Percentiles rank a stretch among this genome's conserved stretches.
Evolutionary conservation across 2,113 vertebrate genomes (phyloP).

Genomic region (Zapornia atra): DNA sequence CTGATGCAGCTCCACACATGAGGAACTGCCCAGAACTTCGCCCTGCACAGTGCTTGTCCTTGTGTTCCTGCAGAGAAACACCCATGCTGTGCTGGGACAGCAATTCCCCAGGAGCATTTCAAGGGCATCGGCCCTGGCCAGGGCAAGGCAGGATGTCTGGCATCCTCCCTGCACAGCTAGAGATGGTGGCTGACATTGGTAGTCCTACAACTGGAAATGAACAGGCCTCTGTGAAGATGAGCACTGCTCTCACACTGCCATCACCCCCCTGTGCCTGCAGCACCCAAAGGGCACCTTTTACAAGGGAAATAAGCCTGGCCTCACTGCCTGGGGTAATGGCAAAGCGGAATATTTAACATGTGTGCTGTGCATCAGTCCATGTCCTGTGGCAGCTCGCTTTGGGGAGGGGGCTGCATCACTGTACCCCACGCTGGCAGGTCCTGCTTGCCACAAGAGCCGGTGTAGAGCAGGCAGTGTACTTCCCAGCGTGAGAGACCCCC

Average conservation of each 20-base stretch:
- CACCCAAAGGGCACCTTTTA: background rate
- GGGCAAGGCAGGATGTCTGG: background rate
- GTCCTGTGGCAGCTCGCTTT: background rate
- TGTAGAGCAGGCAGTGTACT: background rate
- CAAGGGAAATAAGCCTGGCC: too few species aligned
- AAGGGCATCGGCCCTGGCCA: background rate
- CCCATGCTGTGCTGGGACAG: background rate
- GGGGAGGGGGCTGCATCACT: background rate
- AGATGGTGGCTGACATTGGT: background rate
- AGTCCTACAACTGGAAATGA: background rate
- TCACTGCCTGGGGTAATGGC: too few species aligned
- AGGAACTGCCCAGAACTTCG: background rate
- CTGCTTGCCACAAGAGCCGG: background rate
- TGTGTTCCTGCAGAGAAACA: too few species aligned
- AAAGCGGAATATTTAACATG: background rate
- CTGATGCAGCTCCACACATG: fast-evolving
- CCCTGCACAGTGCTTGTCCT: fast-evolving
- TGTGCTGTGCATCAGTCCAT: background rate
- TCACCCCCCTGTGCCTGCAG: too few species aligned
- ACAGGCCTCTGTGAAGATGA: background rate
- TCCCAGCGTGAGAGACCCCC: background rate
- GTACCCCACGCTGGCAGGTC: background rate
- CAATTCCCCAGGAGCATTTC: too few species aligned
- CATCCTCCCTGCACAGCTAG: background rate
- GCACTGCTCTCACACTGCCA: too few species aligned